phyloP scores from a whole-genome alignment of 2,888 invertebrate genomes.

The Thereva nobilitata region DNA sequence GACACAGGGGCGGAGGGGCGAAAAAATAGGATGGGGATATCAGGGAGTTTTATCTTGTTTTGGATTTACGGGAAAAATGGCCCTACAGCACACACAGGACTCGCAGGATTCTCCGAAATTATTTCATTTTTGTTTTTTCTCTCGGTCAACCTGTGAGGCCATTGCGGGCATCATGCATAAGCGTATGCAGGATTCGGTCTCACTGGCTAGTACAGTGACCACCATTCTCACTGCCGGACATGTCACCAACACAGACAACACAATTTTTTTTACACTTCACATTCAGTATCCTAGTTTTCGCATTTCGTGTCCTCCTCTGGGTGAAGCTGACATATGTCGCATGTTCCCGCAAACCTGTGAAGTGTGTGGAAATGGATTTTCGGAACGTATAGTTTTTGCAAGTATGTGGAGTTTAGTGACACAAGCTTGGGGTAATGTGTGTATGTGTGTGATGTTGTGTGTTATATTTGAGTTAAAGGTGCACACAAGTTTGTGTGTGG shows the following conservation, averaged over 20 bases:
- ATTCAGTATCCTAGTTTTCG: not conserved
- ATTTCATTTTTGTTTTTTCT: slow-evolving; percentile 25
- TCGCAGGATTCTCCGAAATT: not conserved
- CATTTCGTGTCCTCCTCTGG: not conserved
- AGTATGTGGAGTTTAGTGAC: too few relatives aligned
- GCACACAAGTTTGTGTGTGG: too few relatives aligned
- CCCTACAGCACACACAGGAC: slow-evolving; percentile 10
- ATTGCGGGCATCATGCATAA: slow-evolving; percentile 13
- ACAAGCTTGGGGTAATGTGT: too few relatives aligned
- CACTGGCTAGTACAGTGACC: slow-evolving; percentile 18
- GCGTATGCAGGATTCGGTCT: not conserved
- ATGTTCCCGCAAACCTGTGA: too few relatives aligned
- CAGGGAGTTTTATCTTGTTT: not conserved
- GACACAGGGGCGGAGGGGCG: not conserved
- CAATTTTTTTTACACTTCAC: not conserved
- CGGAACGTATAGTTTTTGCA: not conserved
- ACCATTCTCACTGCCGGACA: slow-evolving; percentile 7
- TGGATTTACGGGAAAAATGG: not conserved
- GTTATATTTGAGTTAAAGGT: too few relatives aligned
- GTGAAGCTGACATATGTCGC: too few relatives aligned
- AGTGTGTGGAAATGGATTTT: not conserved
- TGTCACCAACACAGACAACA: slow-evolving; percentile 2
- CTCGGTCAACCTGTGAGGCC: not conserved
- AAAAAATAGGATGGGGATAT: not conserved
- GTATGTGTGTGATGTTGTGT: too few relatives aligned